Conservation (phyloP, 1,140 invertebrate genomes). For the Ceratina australensis region DNA sequence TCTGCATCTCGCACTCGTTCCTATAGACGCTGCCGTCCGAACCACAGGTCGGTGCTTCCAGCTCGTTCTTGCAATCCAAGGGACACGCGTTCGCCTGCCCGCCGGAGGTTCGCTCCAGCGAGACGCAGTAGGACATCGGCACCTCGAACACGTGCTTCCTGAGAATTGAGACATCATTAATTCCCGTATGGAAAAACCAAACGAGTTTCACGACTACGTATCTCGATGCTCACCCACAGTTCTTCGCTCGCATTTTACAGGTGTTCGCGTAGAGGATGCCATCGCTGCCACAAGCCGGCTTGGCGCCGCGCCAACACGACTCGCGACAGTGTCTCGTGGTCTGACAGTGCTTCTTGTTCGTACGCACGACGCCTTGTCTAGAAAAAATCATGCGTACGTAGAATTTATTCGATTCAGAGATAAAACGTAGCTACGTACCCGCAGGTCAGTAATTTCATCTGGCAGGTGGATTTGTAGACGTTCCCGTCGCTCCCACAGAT, state of each 20-base stretch:
- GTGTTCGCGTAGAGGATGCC: constrained; percentile 94
- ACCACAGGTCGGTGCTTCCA: constrained; percentile 87
- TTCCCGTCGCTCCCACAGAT: constrained; percentile 96
- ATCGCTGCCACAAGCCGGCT: constrained; percentile 95
- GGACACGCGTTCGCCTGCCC: constrained; percentile 83
- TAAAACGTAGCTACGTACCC: too few species aligned
- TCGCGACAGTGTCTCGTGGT: constrained; percentile 95
- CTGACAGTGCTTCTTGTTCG: constrained; percentile 93
- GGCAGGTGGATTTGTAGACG: constrained; percentile 95
- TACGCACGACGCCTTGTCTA: constrained; percentile 90
- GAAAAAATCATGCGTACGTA: not conserved
- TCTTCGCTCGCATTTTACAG: constrained; percentile 95
- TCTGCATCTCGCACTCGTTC: constrained; percentile 93
- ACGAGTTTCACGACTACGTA: not conserved
- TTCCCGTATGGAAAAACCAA: not conserved
- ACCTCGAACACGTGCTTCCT: constrained; percentile 95
- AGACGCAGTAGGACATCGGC: constrained; percentile 92
- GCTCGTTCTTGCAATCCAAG: constrained; percentile 83
- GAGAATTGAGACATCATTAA: constrained; percentile 36
- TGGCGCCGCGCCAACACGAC: constrained; percentile 92
- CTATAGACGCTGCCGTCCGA: constrained; percentile 93
- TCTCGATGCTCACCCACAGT: constrained; percentile 87
- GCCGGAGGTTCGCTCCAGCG: constrained; percentile 86
- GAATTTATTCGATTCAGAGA: too few species aligned
- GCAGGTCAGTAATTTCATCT: constrained; percentile 94